Conservation (phyloP, 2,888 invertebrate species). For the Protonemura montana region DNA sequence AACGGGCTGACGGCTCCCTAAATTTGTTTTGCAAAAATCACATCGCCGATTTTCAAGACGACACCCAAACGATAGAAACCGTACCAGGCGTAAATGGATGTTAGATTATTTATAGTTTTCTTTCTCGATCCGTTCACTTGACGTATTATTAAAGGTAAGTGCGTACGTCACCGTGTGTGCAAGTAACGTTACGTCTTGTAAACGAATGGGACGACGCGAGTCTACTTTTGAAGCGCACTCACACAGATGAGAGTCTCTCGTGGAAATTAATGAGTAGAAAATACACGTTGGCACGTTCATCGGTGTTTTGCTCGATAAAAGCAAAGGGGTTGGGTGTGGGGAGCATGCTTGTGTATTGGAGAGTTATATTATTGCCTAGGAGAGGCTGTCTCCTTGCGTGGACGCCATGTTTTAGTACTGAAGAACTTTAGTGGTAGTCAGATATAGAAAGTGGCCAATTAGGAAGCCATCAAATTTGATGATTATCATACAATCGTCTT, state of each 20-base stretch:
- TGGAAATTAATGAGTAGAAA: slow-evolving; percentile 49
- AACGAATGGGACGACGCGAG: slow-evolving; percentile 44
- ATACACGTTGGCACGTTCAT: slow-evolving; percentile 47
- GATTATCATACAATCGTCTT: no score
- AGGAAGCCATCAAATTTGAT: no score
- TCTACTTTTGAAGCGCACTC: background rate
- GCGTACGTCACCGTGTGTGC: no score
- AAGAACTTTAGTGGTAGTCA: no score
- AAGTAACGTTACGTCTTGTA: slow-evolving; percentile 1
- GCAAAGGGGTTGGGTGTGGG: slow-evolving; percentile 38
- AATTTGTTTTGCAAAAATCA: no score
- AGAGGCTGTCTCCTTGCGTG: background rate
- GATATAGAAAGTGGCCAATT: no score
- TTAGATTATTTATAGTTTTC: background rate
- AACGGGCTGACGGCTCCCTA: no score
- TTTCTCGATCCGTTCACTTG: background rate
- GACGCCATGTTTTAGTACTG: no score
- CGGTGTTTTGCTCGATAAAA: slow-evolving; percentile 43
- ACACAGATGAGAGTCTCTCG: background rate
- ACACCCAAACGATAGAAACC: no score
- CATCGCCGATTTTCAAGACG: no score
- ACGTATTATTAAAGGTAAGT: no score
- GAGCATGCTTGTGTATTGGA: background rate
- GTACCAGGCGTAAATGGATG: no score
- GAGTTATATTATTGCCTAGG: background rate